Conservation (phyloP, 2,113 vertebrate species). For the Oophaga pumilio region DNA sequence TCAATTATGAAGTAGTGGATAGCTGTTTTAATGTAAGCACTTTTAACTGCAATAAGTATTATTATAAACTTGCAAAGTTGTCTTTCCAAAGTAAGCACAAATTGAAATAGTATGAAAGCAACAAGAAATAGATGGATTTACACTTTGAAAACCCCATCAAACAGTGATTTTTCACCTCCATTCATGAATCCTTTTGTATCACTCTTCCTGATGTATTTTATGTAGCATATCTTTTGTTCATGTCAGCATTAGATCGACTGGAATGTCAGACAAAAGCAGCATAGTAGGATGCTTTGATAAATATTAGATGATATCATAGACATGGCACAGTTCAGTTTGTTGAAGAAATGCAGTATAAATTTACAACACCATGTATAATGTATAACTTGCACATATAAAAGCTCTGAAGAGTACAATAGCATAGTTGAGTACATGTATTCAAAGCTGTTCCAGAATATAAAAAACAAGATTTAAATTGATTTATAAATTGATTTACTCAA, state of each 20-base stretch:
- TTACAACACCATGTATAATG: constrained; percentile 13
- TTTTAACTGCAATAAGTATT: not conserved
- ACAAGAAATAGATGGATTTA: not conserved
- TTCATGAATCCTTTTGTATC: not conserved
- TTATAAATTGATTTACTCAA: no score
- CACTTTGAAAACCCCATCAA: not conserved
- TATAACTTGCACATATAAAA: constrained; percentile 10
- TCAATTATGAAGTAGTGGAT: no score
- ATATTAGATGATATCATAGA: constrained; percentile 23
- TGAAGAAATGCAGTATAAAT: not conserved
- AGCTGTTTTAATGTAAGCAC: not conserved
- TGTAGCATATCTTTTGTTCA: not conserved
- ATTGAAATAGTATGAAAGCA: not conserved
- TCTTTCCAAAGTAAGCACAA: not conserved
- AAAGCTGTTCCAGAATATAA: not conserved
- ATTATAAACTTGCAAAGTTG: not conserved
- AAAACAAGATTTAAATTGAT: not conserved
- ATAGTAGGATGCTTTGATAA: constrained; percentile 12
- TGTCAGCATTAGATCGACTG: not conserved
- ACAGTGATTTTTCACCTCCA: not conserved
- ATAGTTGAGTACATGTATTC: not conserved
- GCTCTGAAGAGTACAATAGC: not conserved
- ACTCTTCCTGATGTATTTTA: not conserved
- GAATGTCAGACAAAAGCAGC: constrained; percentile 23
- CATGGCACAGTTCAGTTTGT: not conserved